These are phyloP conservation scores for Halcyon senegalensis DNA, from an alignment of 2,113 vertebrate genomes.

Conservation along the genomic window DNA sequence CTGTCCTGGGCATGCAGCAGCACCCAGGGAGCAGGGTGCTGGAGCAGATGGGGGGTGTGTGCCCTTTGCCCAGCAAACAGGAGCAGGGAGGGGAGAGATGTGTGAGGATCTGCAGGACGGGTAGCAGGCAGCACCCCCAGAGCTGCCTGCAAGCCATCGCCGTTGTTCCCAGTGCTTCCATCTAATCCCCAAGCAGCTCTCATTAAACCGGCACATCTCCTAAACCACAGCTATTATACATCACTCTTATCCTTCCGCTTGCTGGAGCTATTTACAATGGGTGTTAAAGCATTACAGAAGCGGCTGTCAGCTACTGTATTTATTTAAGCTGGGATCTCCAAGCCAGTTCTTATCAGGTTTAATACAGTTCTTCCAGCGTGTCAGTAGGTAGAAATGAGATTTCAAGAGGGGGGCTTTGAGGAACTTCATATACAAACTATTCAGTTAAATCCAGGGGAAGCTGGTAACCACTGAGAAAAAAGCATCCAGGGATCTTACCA, in stretches of 20 bases:
- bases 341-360: not conserved
- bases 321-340: not conserved
- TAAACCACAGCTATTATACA: not conserved
- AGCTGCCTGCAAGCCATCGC: not conserved
- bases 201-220: not conserved
- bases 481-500: not conserved
- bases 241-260: not conserved
- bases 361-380: not conserved
- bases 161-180: not conserved
- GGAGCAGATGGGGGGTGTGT: not conserved
- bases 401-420: not conserved
- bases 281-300: not conserved
- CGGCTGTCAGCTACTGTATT: not conserved
- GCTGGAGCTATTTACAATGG: not conserved
- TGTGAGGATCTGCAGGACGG: not conserved
- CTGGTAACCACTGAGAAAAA: not conserved
- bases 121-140: not conserved
- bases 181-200: not conserved
- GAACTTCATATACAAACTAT: not conserved
- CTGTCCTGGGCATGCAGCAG: not conserved
- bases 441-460: not conserved
- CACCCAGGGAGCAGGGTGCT: not conserved
- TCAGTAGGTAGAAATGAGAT: not conserved
- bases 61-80: not conserved
- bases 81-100: rapidly evolving